Base-by-base conservation (phyloP, 1,140 invertebrate species). In the Ostrea denselamellosa region DNA sequence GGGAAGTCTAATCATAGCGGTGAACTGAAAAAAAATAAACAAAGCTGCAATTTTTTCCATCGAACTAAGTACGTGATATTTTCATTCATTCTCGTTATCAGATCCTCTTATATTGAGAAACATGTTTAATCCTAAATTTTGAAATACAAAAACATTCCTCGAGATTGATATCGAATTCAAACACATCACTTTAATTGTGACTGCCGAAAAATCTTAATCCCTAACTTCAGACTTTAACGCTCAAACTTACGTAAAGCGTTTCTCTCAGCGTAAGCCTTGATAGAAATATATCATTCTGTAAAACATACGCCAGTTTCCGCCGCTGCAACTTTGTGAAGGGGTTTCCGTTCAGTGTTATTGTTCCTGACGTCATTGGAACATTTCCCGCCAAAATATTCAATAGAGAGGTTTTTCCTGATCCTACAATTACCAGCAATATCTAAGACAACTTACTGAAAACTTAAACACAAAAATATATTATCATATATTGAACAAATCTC, bases 231-330 rank as follows among this genome's bases (percentile, higher is more conserved):
- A 44, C 1, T 44, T 44, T 44, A 5, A 44, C 5, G 5, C 34
- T 44, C 34, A 44, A 0, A 94, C 95, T 95, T 93, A 97, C 96
- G 95, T 97, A 96, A 83, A 98, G 95, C 0, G 97, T 98, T 94
- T 98, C 97, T 87, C 97, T 95, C 25, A 98, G 95, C 0, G 97
- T 98, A 87, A 98, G 95, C 93, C 97, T 97, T 10, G 97, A 96
- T 93, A 97, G 97, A 94, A 98, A 97, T 89, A 97, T 96, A 92
- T 98, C 97, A 93, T 97, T 96, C 93, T 98, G 97, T 68, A 97
- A 95, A 28, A 98, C 97, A 93, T 98, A 98, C 90, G 97, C 97
- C 85, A 98, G 97, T 90, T 96, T 96, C 85, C 97, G 95, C 85
- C 97, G 96, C 95, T 97, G 97, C 91, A 96, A 95, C 92, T 98